Evolutionary conservation across 2,113 vertebrate species (phyloP).

Genomic region (Nettapus auritus): DNA sequence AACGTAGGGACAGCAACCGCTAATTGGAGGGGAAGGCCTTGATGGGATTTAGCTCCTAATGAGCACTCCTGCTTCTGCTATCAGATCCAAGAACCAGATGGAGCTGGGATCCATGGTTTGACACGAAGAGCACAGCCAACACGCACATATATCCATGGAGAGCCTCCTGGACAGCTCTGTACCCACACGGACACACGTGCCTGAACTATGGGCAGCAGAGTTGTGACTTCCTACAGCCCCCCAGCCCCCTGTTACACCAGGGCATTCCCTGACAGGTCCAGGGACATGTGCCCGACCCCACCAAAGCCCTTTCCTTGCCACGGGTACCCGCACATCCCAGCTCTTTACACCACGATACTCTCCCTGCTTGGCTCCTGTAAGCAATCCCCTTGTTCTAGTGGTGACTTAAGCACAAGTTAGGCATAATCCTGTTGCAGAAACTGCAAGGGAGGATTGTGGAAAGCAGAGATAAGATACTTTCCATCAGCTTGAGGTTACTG

Average conservation of each 20-base stretch:
- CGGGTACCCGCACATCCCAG: no score
- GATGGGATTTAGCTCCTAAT: not conserved
- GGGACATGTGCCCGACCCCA: accelerated
- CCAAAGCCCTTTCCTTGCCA: no score
- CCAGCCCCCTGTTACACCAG: not conserved
- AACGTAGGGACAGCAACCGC: not conserved
- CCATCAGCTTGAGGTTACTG: not conserved
- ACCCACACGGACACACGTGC: accelerated
- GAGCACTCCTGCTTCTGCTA: not conserved
- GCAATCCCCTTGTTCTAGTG: not conserved
- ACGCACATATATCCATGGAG: accelerated
- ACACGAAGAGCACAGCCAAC: not conserved
- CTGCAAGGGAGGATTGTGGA: not conserved
- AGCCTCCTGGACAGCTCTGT: accelerated
- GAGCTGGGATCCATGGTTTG: not conserved
- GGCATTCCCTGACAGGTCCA: accelerated
- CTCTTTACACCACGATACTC: not conserved
- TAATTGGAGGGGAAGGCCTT: not conserved
- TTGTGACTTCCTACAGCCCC: not conserved
- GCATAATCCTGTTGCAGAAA: not conserved
- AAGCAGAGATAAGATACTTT: not conserved
- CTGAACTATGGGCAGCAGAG: not conserved
- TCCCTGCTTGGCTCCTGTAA: not conserved
- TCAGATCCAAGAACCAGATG: not conserved
- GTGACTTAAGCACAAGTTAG: not conserved